Base-by-base conservation (phyloP, 2,797 vertebrate species). In the Nannoperca australis region DNA sequence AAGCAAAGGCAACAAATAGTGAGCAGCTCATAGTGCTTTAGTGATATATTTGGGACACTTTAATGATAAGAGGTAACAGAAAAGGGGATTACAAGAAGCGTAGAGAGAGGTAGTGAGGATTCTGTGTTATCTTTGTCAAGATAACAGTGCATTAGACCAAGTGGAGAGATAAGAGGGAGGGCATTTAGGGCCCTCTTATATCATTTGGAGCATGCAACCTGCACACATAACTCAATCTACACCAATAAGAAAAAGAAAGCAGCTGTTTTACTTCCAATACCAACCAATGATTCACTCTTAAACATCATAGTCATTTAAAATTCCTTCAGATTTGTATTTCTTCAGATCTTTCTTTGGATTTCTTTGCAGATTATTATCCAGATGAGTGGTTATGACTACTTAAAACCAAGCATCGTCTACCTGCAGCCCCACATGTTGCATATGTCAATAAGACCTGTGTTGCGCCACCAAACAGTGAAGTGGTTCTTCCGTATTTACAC, bases 71-170 rank as follows among this genome's bases (percentile, higher is more conserved):
- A 27, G 47, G 27, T 5, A 7, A 34, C 24, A 24, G 69, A 40
- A 30, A 63, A 63, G 34, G 6, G 17, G 24, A 74, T 55, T 67
- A 58, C 75, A 72, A 66, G 38, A 53, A 72, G 45, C 1, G 34
- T 36, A 32, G 27, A 75, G 44, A 53, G 42, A 58, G 22, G 61
- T 18, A 51, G 72, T 6, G 18, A 60, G 6, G 34, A 62, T 2
- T 66, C 15, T 14, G 34, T 34, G 76, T 67, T 65, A 77, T 71
- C 63, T 73, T 55, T 66, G 73, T 63, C 18, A n/a, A 68, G 69
- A 79, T 81, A 68, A 53, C 36, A 68, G 27, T 17, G 74, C 62
- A 76, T 83, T 59, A 61, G 34, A 75, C 5, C 55, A 73, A 63
- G 0, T 32, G 27, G 60, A 75, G 58, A 65, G 82, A 69, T 72